A percentile compares a stretch with the other conserved stretches of the same genome.
phyloP scores from a whole-genome alignment of 2,113 vertebrate species.

The Chaetorhynchus papuensis region DNA sequence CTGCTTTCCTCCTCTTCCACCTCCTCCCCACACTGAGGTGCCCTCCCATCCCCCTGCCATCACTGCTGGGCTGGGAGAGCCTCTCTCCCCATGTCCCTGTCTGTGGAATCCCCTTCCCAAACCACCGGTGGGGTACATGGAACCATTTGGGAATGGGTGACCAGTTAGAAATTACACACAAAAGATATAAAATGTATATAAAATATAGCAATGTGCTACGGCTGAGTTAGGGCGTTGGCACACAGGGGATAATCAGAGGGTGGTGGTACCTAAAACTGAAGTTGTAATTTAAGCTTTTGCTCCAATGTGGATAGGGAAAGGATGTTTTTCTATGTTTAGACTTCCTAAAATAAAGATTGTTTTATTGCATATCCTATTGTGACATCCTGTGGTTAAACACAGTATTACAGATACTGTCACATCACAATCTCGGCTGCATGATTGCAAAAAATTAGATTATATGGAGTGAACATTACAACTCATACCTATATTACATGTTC shows the following conservation, averaged over 20 bases:
- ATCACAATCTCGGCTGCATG: rapidly evolving
- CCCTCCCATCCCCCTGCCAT: too few relatives aligned
- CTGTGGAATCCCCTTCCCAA: background rate
- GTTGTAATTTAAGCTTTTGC: background rate
- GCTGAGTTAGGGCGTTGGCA: background rate
- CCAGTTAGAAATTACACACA: background rate
- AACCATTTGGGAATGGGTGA: rapidly evolving
- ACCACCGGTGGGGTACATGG: rapidly evolving
- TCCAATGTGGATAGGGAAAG: background rate
- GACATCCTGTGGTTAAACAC: conserved; percentile 55
- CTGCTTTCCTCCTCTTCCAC: background rate
- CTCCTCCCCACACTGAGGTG: background rate
- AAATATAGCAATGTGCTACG: rapidly evolving
- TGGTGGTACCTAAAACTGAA: background rate
- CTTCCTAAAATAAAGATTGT: background rate
- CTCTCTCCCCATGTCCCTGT: rapidly evolving
- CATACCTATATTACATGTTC: rapidly evolving
- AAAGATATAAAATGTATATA: background rate
- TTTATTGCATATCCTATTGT: background rate
- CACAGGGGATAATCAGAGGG: background rate
- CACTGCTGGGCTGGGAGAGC: background rate
- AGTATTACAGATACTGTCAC: background rate
- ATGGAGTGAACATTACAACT: background rate
- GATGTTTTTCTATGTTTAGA: background rate
- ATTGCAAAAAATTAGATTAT: background rate